These are phyloP conservation scores for Mesocentrotus franciscanus DNA, from an alignment of 53 echinoderm and acorn worm genomes.

Conservation along the genomic window DNA sequence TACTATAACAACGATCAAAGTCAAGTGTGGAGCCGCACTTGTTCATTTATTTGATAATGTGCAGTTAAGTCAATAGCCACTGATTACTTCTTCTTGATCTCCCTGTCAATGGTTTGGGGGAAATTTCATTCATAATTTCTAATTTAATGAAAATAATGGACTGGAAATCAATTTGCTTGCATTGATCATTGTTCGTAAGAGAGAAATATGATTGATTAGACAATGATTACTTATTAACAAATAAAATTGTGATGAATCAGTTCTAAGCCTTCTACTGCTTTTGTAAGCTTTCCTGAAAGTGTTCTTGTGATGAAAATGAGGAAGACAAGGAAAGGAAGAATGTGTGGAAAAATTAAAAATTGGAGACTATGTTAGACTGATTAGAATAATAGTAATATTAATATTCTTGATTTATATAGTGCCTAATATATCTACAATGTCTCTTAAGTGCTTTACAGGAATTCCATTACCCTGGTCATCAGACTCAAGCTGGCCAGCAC, in stretches of 20 bases:
- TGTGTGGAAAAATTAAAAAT: not conserved
- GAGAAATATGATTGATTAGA: slow-evolving; percentile 6
- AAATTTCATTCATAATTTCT: slow-evolving; percentile 24
- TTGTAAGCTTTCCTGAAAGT: slow-evolving; percentile 1
- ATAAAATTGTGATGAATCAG: not conserved
- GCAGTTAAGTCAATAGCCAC: not conserved
- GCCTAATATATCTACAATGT: no score
- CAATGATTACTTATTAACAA: not conserved
- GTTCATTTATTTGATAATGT: slow-evolving; percentile 4
- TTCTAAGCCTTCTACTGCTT: not conserved
- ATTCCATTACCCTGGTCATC: no score
- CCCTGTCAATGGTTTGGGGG: not conserved
- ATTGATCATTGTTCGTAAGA: not conserved
- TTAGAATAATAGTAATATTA: no score
- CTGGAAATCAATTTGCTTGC: not conserved
- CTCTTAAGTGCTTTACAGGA: no score
- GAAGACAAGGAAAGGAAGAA: not conserved
- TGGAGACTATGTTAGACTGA: no score
- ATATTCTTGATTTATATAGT: no score
- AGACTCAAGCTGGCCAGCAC: no score
- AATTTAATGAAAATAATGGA: not conserved
- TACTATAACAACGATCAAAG: not conserved
- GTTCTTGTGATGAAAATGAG: not conserved
- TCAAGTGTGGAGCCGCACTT: not conserved
- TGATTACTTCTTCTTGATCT: not conserved